Base-by-base conservation (phyloP, 2,888 invertebrate species). In the Agonum fuliginosum region DNA sequence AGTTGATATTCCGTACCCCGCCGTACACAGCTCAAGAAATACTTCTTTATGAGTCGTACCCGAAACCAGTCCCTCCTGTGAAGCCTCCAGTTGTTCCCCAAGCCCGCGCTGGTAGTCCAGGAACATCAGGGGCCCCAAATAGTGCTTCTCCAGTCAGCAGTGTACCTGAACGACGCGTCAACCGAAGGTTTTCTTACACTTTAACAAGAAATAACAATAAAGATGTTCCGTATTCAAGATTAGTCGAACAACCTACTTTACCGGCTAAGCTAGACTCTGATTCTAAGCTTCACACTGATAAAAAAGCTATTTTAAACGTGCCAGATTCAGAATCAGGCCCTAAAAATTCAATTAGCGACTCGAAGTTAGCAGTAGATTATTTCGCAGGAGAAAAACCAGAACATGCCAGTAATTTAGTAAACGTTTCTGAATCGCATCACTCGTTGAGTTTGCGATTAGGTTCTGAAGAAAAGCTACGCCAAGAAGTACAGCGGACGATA, bases 1-100 rank as follows among this genome's bases (percentile, higher is more conserved):
- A 96, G 85, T 88, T 97, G 5, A 94, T 97, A 54, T 97, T 98
- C 85, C 95, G 97, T 81, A 96, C 96, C 0, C 95, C 96, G 0
- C 96, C 96, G 0, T 96, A 96, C 83, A 69, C 76, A 43, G 58
- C 58, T 1, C 90, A 94, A 82, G 92, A 94, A 81, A 93, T 95
- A 2, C 91, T 93, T 6, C 86, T 95, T 3, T 93, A 94, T 85
- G 95, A 95, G 67, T 89, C 90, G 0, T 2, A n/a, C 3, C 71
- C 71, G 1, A 48, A 34, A 71, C 22, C 54, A n/a, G n/a, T 24
- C n/a, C 22, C 54, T 22, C n/a, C 22, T 2, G 10, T 24, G n/a
- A 19, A 17, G 30, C 58, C 58, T 5, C 8, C 58, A 5, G 12
- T 4, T 1, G 17, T 27, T 2, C 12, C 12, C 4, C 22, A 8